Percentiles rank a stretch among this genome's conserved stretches.
Conservation (phyloP, 2,113 vertebrate species). For the Benitochromis conjunctus region DNA sequence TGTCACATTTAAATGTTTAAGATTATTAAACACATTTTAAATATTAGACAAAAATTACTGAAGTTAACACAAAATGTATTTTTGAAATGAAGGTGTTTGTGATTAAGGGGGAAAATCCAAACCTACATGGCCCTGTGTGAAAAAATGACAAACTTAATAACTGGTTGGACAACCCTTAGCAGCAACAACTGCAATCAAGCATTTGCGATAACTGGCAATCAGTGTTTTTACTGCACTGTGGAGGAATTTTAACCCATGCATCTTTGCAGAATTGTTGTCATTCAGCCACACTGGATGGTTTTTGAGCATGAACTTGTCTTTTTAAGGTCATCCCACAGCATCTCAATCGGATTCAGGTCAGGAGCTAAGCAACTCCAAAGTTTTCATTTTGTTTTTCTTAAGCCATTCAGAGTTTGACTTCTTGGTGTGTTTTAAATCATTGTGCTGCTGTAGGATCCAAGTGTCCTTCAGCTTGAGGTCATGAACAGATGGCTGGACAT, state of each 20-base stretch:
- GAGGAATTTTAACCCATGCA: neutral
- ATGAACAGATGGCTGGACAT: neutral
- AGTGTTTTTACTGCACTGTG: neutral
- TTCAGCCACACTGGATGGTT: neutral
- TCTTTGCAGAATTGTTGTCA: neutral
- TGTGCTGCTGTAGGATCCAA: neutral
- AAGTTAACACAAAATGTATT: neutral
- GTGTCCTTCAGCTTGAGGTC: neutral
- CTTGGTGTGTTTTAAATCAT: neutral
- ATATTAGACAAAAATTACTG: neutral
- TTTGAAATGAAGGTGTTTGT: neutral
- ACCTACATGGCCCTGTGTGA: neutral
- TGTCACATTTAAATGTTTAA: neutral
- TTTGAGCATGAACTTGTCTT: neutral
- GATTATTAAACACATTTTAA: neutral
- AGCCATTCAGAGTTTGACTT: neutral
- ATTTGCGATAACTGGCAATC: neutral
- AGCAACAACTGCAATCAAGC: neutral
- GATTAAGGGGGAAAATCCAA: neutral
- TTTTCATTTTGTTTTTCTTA: neutral
- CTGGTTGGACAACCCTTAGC: neutral
- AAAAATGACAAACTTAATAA: neutral
- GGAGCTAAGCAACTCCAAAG: neutral
- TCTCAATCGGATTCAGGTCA: neutral
- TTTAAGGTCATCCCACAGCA: neutral